Conservation (phyloP, 2,797 vertebrate species). For the Pterois miles region DNA sequence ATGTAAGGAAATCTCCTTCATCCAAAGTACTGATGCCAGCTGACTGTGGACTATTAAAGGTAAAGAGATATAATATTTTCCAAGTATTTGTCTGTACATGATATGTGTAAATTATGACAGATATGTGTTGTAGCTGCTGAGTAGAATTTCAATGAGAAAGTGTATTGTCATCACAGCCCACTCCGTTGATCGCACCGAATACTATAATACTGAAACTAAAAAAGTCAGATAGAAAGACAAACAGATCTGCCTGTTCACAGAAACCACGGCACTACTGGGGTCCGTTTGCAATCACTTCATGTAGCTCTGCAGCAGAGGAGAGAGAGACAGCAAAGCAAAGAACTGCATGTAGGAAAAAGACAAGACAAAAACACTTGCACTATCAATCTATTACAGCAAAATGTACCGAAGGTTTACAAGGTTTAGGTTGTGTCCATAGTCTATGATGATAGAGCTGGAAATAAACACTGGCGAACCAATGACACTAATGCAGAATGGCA, state of each 20-base stretch:
- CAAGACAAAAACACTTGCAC: slow-evolving; percentile 12
- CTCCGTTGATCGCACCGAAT: neutral
- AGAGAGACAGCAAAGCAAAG: slow-evolving; percentile 37
- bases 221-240: slow-evolving; percentile 24
- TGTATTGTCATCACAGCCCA: neutral
- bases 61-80: neutral
- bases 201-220: neutral
- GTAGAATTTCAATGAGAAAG: neutral
- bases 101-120: neutral
- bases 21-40: neutral
- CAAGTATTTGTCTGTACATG: neutral
- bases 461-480: slow-evolving; percentile 12
- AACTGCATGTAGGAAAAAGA: slow-evolving; percentile 31
- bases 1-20: neutral
- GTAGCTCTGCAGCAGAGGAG: slow-evolving; percentile 76
- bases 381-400: slow-evolving; percentile 8
- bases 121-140: neutral
- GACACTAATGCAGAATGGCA: slow-evolving; percentile 24
- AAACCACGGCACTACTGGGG: slow-evolving; percentile 17
- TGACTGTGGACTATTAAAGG: neutral
- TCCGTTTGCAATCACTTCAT: slow-evolving; percentile 77
- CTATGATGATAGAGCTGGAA: slow-evolving; percentile 2
- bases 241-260: slow-evolving; percentile 4
- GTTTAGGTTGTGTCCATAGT: slow-evolving; percentile 3
- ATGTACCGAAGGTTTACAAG: neutral